phyloP scores from a whole-genome alignment of 2,888 invertebrate genomes.

The Cryptocephalus primarius region DNA sequence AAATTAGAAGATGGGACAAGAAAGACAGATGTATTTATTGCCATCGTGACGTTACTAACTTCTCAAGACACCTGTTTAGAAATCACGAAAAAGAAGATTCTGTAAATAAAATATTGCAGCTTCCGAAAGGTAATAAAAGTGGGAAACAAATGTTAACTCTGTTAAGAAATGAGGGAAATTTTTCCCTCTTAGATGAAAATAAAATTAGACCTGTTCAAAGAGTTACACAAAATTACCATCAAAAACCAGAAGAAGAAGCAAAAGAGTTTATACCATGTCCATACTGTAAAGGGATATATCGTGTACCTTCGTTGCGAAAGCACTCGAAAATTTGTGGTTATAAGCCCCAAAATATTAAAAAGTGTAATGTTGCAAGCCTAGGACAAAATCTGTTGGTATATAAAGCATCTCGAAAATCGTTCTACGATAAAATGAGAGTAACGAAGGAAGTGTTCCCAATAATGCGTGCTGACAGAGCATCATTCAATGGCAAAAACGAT shows the following conservation, averaged over 20 bases:
- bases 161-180: constrained; percentile 14
- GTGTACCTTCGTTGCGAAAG: constrained; percentile 4
- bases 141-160: constrained; percentile 10
- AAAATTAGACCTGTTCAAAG: constrained; percentile 13
- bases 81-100: constrained; percentile 11
- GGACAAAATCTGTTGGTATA: constrained; percentile 12
- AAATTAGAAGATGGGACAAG: constrained; percentile 14
- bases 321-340: constrained; percentile 9
- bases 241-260: not conserved
- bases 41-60: constrained; percentile 12
- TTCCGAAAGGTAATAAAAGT: constrained; percentile 9
- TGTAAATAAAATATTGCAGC: constrained; percentile 9
- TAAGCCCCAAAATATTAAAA: constrained; percentile 1
- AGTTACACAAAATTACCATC: constrained; percentile 2
- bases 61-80: constrained; percentile 12
- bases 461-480: constrained; percentile 15
- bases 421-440: constrained; percentile 13
- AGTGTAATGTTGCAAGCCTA: constrained; percentile 9
- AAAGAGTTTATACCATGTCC: constrained; percentile 8
- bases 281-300: constrained; percentile 13
- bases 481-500: constrained; percentile 14
- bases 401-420: constrained; percentile 9
- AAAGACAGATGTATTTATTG: constrained; percentile 5
- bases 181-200: constrained; percentile 7
- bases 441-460: constrained; percentile 17